phyloP scores from a whole-genome alignment of 2,797 vertebrate species.

The Apogon hyalosoma region DNA sequence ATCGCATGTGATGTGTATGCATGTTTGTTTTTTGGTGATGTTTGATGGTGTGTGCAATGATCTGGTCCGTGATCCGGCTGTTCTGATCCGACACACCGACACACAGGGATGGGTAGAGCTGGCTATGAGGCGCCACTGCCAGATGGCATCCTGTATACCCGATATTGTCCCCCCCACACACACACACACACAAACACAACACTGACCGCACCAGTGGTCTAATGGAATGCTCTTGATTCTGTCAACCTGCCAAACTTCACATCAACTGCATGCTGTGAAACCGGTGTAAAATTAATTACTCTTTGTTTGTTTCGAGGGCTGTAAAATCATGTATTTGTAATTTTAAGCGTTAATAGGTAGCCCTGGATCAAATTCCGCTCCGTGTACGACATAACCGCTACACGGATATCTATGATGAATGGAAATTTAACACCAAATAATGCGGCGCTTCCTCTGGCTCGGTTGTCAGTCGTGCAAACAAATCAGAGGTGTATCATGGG shows the following conservation, averaged over 20 bases:
- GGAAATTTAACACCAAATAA: conserved; percentile 2
- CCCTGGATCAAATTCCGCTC: conserved; percentile 4
- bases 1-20: conserved; percentile 74
- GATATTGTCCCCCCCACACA: conserved; percentile 41
- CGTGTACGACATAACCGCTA: background rate
- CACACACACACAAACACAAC: conserved; percentile 19
- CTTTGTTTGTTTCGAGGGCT: conserved; percentile 51
- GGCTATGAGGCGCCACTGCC: conserved; percentile 89
- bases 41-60: conserved; percentile 82
- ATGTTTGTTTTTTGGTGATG: conserved; percentile 62
- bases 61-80: conserved; percentile 93
- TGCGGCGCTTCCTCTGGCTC: too few species aligned
- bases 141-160: conserved; percentile 90
- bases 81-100: conserved; percentile 87
- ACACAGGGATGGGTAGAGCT: conserved; percentile 87
- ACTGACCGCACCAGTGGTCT: conserved; percentile 58
- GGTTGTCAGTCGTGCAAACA: too few species aligned
- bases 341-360: conserved; percentile 23
- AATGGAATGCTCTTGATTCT: conserved; percentile 70
- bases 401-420: background rate
- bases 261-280: conserved; percentile 60
- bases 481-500: too few species aligned
- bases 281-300: conserved; percentile 66
- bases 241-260: conserved; percentile 68
- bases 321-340: conserved; percentile 22